These are phyloP conservation scores for Ellobius talpinus DNA, from an alignment of 2,113 vertebrate species.

Conservation along the genomic window DNA sequence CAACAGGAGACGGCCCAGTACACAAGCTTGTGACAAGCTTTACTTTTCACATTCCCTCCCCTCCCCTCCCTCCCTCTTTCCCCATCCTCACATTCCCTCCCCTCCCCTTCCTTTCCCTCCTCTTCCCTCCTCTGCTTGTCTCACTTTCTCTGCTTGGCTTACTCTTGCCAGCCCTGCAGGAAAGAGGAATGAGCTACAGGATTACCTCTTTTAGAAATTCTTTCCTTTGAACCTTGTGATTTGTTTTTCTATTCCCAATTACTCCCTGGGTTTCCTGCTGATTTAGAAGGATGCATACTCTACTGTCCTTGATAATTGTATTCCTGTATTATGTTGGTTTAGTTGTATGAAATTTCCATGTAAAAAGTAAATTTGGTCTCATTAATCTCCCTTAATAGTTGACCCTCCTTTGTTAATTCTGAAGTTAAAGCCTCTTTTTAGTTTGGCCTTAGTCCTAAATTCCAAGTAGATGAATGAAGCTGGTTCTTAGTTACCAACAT, in stretches of 20 bases:
- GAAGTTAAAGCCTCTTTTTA: background rate
- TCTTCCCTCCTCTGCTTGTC: background rate
- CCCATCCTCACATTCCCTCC: no score
- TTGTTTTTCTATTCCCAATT: background rate
- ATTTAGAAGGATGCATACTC: background rate
- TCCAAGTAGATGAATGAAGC: background rate
- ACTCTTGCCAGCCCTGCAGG: background rate
- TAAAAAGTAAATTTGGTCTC: background rate
- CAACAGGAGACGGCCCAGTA: no score
- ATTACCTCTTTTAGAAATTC: background rate
- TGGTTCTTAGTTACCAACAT: background rate
- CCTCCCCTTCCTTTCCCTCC: fast-evolving
- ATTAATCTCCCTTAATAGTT: background rate
- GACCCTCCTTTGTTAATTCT: background rate
- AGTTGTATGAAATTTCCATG: background rate
- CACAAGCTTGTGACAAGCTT: no score
- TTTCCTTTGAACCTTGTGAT: background rate
- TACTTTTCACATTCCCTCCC: no score
- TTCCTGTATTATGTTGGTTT: background rate
- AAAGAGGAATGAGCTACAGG: background rate
- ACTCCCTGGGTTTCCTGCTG: background rate
- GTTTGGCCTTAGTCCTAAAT: background rate
- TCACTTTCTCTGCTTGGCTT: background rate
- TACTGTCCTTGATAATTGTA: background rate
- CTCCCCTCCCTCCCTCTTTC: no score